Evolutionary conservation across 2,797 vertebrate species (phyloP).

Genomic region (Neosilurus mollespiculum): DNA sequence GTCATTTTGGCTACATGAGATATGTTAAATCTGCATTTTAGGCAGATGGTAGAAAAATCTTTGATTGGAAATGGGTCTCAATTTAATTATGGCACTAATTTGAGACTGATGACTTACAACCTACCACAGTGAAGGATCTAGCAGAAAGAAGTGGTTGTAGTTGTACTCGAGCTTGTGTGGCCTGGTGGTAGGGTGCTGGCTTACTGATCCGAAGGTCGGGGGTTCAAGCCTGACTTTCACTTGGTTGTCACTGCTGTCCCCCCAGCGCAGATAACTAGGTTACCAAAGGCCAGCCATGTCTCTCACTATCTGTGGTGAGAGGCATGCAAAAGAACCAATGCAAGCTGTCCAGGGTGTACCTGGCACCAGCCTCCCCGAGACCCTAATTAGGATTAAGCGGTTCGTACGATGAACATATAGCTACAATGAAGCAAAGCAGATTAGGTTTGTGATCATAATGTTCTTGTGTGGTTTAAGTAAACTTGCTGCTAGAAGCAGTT

Average conservation of each 20-base stretch:
- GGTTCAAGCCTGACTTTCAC: too few species aligned
- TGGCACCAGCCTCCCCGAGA: too few species aligned
- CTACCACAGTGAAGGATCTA: slow-evolving; percentile 20
- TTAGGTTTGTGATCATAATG: neutral
- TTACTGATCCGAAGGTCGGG: too few species aligned
- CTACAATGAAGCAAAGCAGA: neutral
- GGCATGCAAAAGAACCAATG: too few species aligned
- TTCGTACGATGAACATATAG: neutral
- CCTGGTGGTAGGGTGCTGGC: too few species aligned
- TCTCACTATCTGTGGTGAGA: too few species aligned
- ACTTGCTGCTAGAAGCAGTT: neutral
- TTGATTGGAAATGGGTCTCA: slow-evolving; percentile 7
- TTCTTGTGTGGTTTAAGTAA: slow-evolving; percentile 4
- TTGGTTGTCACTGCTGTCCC: too few species aligned
- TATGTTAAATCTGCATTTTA: slow-evolving; percentile 6
- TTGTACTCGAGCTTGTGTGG: neutral
- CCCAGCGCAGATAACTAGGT: too few species aligned
- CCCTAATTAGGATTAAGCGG: too few species aligned
- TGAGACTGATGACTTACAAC: slow-evolving; percentile 18
- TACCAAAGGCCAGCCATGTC: too few species aligned
- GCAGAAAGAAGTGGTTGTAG: slow-evolving; percentile 1
- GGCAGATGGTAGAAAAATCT: neutral
- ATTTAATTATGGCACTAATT: slow-evolving; percentile 21
- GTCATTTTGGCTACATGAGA: too few species aligned
- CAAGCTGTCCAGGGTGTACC: too few species aligned